Percentiles rank a stretch among this genome's conserved stretches.
Evolutionary conservation across 2,888 invertebrate genomes (phyloP).

Genomic region (Lycophotia porphyrea): DNA sequence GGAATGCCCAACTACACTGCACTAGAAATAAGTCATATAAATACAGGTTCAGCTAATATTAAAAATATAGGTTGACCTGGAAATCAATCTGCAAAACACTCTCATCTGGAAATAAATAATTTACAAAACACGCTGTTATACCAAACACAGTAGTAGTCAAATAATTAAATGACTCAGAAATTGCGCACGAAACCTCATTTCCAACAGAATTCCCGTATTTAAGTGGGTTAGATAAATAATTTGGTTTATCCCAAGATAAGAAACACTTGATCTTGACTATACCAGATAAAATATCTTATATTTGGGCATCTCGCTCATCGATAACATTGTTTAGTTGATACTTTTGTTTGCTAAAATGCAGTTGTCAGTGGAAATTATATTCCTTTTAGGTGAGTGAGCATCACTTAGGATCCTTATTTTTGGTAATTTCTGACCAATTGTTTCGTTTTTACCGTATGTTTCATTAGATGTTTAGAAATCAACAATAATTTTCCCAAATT

Average conservation of each 20-base stretch:
- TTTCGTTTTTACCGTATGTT: not conserved
- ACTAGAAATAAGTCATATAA: not conserved
- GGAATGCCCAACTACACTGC: conserved; percentile 13
- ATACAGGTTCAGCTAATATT: not conserved
- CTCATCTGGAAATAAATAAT: not conserved
- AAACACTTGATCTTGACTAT: conserved; percentile 70
- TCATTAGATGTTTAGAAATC: not conserved
- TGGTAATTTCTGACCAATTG: not conserved
- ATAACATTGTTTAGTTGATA: conserved; percentile 65
- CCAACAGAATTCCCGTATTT: conserved; percentile 18
- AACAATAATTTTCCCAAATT: not conserved
- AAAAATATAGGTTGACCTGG: not conserved
- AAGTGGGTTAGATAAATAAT: conserved; percentile 57
- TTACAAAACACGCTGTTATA: not conserved
- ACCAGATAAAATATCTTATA: conserved; percentile 73
- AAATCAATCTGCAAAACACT: not conserved
- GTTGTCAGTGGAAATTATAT: conserved; percentile 57
- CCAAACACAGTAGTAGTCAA: not conserved
- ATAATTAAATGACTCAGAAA: conserved; percentile 5
- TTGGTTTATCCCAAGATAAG: conserved; percentile 71
- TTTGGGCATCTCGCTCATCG: conserved; percentile 46
- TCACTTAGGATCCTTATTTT: not conserved
- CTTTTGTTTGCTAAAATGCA: conserved; percentile 70
- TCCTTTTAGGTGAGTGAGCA: conserved; percentile 69
- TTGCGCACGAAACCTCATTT: conserved; percentile 10